Evolutionary conservation across 2,113 vertebrate species (phyloP).

Genomic region (Amazona vittata): DNA sequence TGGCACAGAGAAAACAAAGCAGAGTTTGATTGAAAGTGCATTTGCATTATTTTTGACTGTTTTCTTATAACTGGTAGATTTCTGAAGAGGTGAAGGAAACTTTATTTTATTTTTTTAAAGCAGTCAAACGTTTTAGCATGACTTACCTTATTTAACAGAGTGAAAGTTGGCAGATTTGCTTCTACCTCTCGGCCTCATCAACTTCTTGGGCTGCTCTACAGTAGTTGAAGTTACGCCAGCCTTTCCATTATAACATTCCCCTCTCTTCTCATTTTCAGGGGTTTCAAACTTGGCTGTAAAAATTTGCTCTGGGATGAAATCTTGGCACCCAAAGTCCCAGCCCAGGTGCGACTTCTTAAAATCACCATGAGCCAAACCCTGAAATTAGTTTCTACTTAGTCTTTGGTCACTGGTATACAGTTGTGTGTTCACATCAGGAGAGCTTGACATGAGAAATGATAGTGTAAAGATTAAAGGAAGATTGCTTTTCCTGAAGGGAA

Average conservation of each 20-base stretch:
- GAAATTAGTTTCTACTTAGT: conserved; percentile 32
- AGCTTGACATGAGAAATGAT: neutral
- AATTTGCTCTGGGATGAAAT: neutral
- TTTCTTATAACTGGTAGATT: neutral
- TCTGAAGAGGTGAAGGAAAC: neutral
- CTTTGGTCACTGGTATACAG: neutral
- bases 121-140: neutral
- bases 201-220: conserved; percentile 13
- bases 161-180: neutral
- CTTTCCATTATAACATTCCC: conserved; percentile 53
- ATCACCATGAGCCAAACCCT: neutral
- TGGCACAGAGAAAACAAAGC: neutral
- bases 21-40: neutral
- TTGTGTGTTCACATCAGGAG: neutral
- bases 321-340: neutral
- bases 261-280: conserved; percentile 12
- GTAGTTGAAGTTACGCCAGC: conserved; percentile 33
- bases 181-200: neutral
- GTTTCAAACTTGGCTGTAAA: conserved; percentile 4
- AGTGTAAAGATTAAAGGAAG: neutral
- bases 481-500: neutral
- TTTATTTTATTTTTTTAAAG: neutral
- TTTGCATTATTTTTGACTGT: neutral
- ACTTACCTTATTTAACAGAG: conserved; percentile 1
- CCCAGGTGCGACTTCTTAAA: conserved; percentile 39